Conservation (phyloP, 2,797 vertebrate species). For the Pseudomugil gertrudae region DNA sequence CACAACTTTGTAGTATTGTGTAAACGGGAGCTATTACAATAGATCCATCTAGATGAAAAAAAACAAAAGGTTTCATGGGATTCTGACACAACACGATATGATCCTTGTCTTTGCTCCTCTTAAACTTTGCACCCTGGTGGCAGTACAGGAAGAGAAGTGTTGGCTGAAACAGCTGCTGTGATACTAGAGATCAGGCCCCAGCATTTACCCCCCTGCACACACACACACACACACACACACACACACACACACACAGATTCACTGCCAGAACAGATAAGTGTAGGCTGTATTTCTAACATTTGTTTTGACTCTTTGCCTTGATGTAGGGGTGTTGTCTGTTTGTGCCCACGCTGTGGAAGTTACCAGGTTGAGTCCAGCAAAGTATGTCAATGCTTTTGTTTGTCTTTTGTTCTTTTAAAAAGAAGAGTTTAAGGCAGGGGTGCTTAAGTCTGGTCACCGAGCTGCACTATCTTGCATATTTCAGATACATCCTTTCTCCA, state of each 20-base stretch:
- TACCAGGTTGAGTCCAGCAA: conserved; percentile 36
- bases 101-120: conserved; percentile 29
- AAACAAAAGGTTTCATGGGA: conserved; percentile 16
- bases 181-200: conserved; percentile 34
- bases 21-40: conserved; percentile 58
- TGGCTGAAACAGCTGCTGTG: conserved; percentile 32
- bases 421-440: conserved; percentile 1
- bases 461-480: too few relatives aligned
- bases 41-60: conserved; percentile 57
- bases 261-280: conserved; percentile 64
- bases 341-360: conserved; percentile 27
- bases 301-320: conserved; percentile 67
- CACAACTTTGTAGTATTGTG: conserved; percentile 28
- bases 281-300: conserved; percentile 57
- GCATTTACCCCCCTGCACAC: conserved; percentile 25
- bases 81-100: conserved; percentile 21
- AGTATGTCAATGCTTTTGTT: not conserved
- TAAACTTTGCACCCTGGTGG: conserved; percentile 65
- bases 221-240: too few relatives aligned
- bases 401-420: too few relatives aligned
- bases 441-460: too few relatives aligned
- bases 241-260: not conserved
- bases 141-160: conserved; percentile 15
- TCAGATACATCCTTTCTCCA: too few relatives aligned
- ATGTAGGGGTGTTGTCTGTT: conserved; percentile 45